Percentiles rank a stretch among this genome's conserved stretches.
Evolutionary conservation across 2,888 invertebrate species (phyloP).

Genomic region (Melitaea athalia): DNA sequence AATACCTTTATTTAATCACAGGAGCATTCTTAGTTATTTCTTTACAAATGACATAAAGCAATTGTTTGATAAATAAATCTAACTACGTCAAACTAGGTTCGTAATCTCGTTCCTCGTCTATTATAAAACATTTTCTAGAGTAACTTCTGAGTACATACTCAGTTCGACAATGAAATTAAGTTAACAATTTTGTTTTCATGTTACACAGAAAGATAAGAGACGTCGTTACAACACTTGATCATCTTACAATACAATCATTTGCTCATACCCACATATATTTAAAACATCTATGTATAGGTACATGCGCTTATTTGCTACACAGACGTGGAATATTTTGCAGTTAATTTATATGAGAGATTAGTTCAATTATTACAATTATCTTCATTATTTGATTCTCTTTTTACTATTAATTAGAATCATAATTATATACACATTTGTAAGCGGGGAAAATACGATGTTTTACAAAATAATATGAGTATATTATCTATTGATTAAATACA

Average conservation of each 20-base stretch:
- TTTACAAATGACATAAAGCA: neutral
- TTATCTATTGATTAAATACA: too few species aligned
- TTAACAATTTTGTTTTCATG: too few species aligned
- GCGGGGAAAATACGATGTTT: too few species aligned
- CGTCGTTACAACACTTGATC: neutral
- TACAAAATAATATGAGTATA: too few species aligned
- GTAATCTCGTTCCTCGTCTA: too few species aligned
- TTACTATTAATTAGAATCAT: neutral
- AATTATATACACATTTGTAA: neutral
- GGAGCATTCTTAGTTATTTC: neutral
- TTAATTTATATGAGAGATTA: neutral
- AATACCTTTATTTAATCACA: slow-evolving; percentile 5
- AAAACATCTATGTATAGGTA: neutral
- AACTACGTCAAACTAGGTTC: too few species aligned
- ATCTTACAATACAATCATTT: neutral
- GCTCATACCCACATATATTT: neutral
- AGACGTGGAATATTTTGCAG: neutral
- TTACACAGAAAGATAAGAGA: neutral
- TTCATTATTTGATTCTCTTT: neutral
- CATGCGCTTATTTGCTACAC: neutral
- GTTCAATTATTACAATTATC: neutral
- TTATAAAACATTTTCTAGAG: too few species aligned
- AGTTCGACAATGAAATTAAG: too few species aligned
- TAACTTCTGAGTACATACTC: too few species aligned
- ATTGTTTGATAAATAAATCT: too few species aligned